These are phyloP conservation scores for Diachrysia chrysitis DNA, from an alignment of 2,888 invertebrate species.

Conservation along the genomic window DNA sequence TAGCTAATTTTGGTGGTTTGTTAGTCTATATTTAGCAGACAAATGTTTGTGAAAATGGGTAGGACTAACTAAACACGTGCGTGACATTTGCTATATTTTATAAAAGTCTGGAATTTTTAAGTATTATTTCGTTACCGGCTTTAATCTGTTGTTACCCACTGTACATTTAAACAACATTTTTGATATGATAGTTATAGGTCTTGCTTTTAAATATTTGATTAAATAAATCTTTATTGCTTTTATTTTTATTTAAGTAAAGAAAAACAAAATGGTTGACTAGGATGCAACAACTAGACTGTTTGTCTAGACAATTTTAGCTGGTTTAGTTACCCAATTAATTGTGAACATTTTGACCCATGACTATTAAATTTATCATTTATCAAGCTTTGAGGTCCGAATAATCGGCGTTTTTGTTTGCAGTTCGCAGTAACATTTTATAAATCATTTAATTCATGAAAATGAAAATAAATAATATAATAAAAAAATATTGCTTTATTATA, in stretches of 20 bases:
- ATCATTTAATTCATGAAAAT: too few species aligned
- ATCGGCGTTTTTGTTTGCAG: too few species aligned
- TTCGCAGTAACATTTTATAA: too few species aligned
- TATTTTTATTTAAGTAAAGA: too few species aligned
- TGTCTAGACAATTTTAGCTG: conserved; percentile 37
- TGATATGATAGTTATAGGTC: background rate
- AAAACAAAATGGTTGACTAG: background rate
- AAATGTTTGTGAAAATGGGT: conserved; percentile 16
- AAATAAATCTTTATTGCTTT: too few species aligned
- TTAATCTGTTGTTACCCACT: too few species aligned
- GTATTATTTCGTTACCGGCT: background rate
- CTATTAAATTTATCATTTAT: background rate
- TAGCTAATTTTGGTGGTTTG: conserved; percentile 53
- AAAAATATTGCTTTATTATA: too few species aligned
- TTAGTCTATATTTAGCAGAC: conserved; percentile 30
- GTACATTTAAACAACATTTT: background rate
- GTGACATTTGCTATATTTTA: background rate
- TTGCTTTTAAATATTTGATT: background rate
- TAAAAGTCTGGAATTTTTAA: background rate
- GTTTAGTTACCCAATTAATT: conserved; percentile 12
- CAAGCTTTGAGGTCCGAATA: background rate
- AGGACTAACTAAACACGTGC: background rate
- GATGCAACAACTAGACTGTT: conserved; percentile 15
- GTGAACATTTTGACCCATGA: background rate
- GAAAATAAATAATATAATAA: too few species aligned